Evolutionary conservation across 2,888 invertebrate genomes (phyloP), one percentile per base, ranked within the genome.

Genomic region (Chymomyza fuscimana): DNA sequence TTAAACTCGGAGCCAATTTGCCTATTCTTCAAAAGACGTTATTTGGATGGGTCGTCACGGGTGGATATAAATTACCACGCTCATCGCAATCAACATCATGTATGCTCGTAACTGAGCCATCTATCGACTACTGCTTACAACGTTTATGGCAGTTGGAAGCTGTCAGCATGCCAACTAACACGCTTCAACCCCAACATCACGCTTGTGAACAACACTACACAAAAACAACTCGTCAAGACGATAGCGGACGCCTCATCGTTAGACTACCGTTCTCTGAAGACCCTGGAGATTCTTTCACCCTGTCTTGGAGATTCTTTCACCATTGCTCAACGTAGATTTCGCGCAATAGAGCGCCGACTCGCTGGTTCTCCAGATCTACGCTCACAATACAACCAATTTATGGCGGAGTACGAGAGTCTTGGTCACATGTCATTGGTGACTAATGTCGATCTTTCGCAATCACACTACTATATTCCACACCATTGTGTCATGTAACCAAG

Each of bases 361-460:
- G 4, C 3, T 25, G 25, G 25, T 4, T 25, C 25, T 2, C 46
- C 51, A 9, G 64, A 73, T n/a, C 51, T 71, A 4, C 72, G 67
- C 25, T 9, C 58, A 2, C 65, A 75, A 59, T 81, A 79, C n/a
- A 54, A 59, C 9, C 29, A 29, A 12, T 78, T 80, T 60, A 64
- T 78, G 50, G 52, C 65, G 16, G 76, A 78, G 54, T 78, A 77
- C 54, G 54, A 72, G 54, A 19, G 60, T 74, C 63, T 80, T 94
- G 94, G 67, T 90, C 92, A 50, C 93, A 92, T 78, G 71, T 58
- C 36, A 2, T 36, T 40, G 25, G 25, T 25, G 4, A 25, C 25
- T 3, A 25, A 25, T 25, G 25, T 25, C 25, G 25, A 25, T 25
- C 25, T 25, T 25, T 25, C 4, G 25, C 25, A 25, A 25, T 3